Evolutionary conservation across 2,113 vertebrate species (phyloP).

Genomic region (Clarias gariepinus): DNA sequence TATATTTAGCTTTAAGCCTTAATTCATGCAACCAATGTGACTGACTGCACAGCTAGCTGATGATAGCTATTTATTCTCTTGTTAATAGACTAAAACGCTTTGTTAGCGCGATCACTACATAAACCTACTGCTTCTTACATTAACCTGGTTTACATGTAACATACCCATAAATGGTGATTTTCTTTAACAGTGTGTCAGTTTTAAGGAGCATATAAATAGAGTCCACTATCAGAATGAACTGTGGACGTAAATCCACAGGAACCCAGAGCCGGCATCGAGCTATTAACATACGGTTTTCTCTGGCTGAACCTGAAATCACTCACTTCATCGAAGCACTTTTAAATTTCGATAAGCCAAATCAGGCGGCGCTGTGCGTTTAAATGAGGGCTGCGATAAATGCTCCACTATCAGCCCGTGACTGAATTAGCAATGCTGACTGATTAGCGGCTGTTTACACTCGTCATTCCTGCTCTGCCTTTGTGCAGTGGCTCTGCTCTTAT

Average conservation of each 20-base stretch:
- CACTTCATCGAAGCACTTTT: constrained; percentile 12
- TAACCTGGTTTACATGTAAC: not conserved
- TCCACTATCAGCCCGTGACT: constrained; percentile 32
- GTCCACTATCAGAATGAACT: not conserved
- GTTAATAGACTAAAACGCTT: not conserved
- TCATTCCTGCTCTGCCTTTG: constrained; percentile 27
- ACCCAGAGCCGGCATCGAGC: not conserved
- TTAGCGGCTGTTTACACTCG: constrained; percentile 43
- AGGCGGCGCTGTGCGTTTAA: constrained; percentile 20
- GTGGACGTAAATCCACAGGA: constrained; percentile 1
- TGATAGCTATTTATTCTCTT: too few species aligned
- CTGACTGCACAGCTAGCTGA: not conserved
- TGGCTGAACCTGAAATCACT: constrained; percentile 1
- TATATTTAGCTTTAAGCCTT: not conserved
- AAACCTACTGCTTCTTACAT: not conserved
- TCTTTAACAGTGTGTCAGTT: not conserved
- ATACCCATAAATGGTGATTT: not conserved
- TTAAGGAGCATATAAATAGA: not conserved
- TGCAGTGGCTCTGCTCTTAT: constrained; percentile 32
- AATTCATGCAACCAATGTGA: not conserved
- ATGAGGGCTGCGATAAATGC: not conserved
- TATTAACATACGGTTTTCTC: not conserved
- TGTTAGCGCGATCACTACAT: not conserved
- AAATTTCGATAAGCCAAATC: constrained; percentile 36
- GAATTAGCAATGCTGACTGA: constrained; percentile 43